phyloP scores from a whole-genome alignment of 2,113 vertebrate genomes.

The Heteronetta atricapilla region DNA sequence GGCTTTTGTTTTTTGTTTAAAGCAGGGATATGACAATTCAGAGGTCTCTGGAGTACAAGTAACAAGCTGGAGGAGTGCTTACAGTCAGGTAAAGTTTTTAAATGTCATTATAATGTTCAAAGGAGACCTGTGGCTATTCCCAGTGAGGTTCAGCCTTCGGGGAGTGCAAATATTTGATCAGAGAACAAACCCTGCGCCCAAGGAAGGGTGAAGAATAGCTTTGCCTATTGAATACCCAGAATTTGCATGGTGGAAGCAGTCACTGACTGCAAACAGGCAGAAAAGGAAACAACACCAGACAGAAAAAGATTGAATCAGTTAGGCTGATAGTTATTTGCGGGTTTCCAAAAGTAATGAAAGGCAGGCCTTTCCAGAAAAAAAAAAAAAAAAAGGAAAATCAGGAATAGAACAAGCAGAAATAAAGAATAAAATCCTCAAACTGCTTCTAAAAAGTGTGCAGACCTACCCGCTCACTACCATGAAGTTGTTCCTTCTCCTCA shows the following conservation, averaged over 20 bases:
- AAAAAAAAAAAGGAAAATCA: not conserved
- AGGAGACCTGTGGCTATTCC: not conserved
- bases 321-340: not conserved
- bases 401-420: not conserved
- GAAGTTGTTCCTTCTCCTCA: not conserved
- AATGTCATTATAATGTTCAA: not conserved
- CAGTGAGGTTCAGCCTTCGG: not conserved
- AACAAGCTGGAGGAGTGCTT: not conserved
- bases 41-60: slow-evolving; percentile 17
- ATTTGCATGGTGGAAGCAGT: not conserved
- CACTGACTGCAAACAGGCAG: not conserved
- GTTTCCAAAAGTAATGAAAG: not conserved
- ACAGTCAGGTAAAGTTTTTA: not conserved
- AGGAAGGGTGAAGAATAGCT: not conserved
- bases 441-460: not conserved
- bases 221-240: not conserved
- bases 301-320: not conserved
- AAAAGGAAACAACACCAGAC: not conserved
- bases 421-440: not conserved
- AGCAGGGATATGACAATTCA: not conserved
- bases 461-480: not conserved
- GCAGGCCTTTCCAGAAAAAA: not conserved
- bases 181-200: not conserved
- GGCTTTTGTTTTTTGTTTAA: slow-evolving; percentile 31
- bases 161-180: not conserved